Base-by-base conservation (phyloP, 2,113 vertebrate species). In the Silurus meridionalis region DNA sequence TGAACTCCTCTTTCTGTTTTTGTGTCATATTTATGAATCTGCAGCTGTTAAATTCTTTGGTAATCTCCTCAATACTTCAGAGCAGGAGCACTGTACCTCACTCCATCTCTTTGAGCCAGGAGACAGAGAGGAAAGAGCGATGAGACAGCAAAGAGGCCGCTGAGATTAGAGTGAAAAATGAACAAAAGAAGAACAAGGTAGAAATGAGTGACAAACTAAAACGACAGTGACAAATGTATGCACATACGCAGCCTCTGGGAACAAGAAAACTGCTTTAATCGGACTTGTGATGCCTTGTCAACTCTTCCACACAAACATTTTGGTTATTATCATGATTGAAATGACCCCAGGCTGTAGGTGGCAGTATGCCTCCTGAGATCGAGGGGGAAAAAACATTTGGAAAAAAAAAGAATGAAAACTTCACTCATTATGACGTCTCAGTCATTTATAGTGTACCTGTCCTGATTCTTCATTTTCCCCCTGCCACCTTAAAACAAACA, bases 11-110 rank as follows among this genome's bases (percentile, higher is more conserved):
- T 61, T 28, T 61, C 25, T 60, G 57, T 61, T 88, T 75, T 91
- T 92, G 86, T 92, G 85, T 93, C 91, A 93, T 93, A 94, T 95
- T 94, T 93, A 92, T 94, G 92, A 92, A 92, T 93, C 87, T 88
- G 89, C 64, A 25, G 87, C 90, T 90, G 91, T 92, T 91, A 87
- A 90, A 91, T 92, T 94, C 90, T 88, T 92, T 86, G 94, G 93
- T 93, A 94, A 93, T 94, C 90, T 91, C 91, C 91, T 94, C 93
- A 93, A 94, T 93, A 91, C 92, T 91, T 91, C 88, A 90, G 91
- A 9, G 48, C 89, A 91, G 88, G 91, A 92, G 90, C 75, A 53
- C 91, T 92, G 92, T 93, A 93, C 91, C 92, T 87, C 86, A 82
- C 81, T 83, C 85, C 84, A 88, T 86, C 91, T 91, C 90, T 87